Evolutionary conservation across 2,888 invertebrate genomes (phyloP), one percentile per base, ranked within the genome.

Genomic region (Heliconius ethilla): DNA sequence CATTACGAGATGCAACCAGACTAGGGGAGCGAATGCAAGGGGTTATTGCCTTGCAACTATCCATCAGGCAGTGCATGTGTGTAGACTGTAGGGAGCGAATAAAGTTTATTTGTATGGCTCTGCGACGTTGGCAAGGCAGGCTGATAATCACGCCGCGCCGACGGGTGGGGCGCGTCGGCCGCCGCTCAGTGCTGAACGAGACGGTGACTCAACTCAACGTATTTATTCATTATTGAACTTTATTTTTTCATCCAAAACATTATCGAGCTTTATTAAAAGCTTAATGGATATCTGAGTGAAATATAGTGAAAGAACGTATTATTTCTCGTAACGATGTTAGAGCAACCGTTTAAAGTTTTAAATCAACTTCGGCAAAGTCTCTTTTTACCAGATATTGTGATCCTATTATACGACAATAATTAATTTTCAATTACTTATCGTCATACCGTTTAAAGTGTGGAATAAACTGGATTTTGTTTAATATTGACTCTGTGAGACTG

Each of bases 51-150:
- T 90, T 88, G 87, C 87, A 86, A 88, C 89, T 90, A 88, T 88
- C 89, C 89, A 89, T 90, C 90, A 89, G 89, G 85, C 83, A 84
- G 84, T 90, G 89, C 91, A 91, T 91, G 89, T 90, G 90, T 89
- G 89, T 88, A 72, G 72, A 59, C 72, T 72, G 59, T 72, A 91
- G 90, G 92, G 91, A 92, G 91, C 89, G 92, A 93, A 94, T 93
- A 93, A 93, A 91, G 90, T 94, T 94, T 92, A 94, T 93, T 93
- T 94, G 92, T 92, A 89, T 88, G 90, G 86, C 83, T 87, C 87
- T 84, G 89, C 84, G 86, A 87, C 88, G 87, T 83, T 86, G 88
- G 89, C 88, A 89, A 89, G 88, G 89, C 88, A 89, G 89, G 87
- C 90, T 92, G 92, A 92, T 93, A 91, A 92, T 91, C 87, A 89